Evolutionary conservation across 92 coral and sea anemone genomes (phyloP).

Genomic region (Epizoanthus stellaris): DNA sequence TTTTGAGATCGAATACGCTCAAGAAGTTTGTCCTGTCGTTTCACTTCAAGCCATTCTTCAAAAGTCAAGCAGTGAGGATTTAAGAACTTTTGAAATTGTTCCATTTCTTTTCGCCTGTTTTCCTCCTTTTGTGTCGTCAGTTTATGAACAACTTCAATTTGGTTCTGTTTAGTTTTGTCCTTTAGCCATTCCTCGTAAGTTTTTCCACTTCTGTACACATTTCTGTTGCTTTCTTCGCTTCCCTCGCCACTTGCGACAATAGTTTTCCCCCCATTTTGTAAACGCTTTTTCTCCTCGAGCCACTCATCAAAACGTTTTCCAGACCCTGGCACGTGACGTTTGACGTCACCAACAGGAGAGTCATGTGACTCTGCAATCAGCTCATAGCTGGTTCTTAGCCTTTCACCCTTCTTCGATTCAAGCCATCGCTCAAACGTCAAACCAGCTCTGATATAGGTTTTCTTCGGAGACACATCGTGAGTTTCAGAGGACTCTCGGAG

Average conservation of each 20-base stretch:
- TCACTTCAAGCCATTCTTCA: constrained; percentile 94
- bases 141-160: constrained; percentile 75
- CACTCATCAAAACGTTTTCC: constrained; percentile 79
- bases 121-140: constrained; percentile 75
- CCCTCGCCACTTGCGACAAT: constrained; percentile 9
- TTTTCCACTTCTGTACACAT: constrained; percentile 73
- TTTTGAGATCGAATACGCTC: constrained; percentile 79
- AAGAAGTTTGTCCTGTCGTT: constrained; percentile 73
- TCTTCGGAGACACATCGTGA: constrained; percentile 43
- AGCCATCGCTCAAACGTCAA: constrained; percentile 93
- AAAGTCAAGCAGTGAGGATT: constrained; percentile 87
- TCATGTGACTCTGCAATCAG: constrained; percentile 58
- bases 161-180: constrained; percentile 81
- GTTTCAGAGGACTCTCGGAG: constrained; percentile 66
- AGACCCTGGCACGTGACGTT: constrained; percentile 64
- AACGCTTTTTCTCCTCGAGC: constrained; percentile 79
- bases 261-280: constrained; percentile 40
- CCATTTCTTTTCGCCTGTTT: constrained; percentile 60
- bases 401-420: constrained; percentile 68
- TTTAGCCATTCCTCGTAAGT: constrained; percentile 84
- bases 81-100: constrained; percentile 64
- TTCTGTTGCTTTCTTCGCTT: constrained; percentile 26
- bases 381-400: constrained; percentile 44
- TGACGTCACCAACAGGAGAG: constrained; percentile 32
- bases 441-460: constrained; percentile 69